Evolutionary conservation across 2,888 invertebrate genomes (phyloP).

Genomic region (Syritta pipiens): DNA sequence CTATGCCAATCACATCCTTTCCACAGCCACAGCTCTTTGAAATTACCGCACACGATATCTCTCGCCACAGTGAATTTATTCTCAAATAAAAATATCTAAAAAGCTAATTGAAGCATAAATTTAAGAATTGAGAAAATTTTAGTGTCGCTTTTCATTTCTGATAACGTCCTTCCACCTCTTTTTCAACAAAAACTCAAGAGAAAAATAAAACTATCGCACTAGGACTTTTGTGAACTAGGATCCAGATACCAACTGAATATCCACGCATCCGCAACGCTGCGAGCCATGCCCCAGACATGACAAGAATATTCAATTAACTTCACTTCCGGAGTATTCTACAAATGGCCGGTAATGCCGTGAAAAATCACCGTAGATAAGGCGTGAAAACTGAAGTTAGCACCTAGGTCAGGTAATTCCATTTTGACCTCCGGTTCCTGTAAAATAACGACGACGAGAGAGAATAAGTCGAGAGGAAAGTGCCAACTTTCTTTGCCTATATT

Average conservation of each 20-base stretch:
- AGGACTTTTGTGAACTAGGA: too few relatives aligned
- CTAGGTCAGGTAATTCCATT: constrained; percentile 45
- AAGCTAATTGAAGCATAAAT: too few relatives aligned
- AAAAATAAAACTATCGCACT: background rate
- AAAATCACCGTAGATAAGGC: constrained; percentile 41
- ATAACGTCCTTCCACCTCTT: background rate
- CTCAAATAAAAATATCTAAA: too few relatives aligned
- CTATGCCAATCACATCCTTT: too few relatives aligned
- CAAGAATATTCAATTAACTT: constrained; percentile 46
- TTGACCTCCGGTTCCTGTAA: constrained; percentile 23
- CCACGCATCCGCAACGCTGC: background rate
- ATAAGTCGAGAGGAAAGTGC: constrained; percentile 38
- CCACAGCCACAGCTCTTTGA: too few relatives aligned
- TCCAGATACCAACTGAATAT: constrained; percentile 30
- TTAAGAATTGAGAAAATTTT: background rate
- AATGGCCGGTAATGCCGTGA: constrained; percentile 41
- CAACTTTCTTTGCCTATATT: background rate
- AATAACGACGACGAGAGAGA: constrained; percentile 28
- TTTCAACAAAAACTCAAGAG: background rate
- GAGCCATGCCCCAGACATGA: constrained; percentile 14
- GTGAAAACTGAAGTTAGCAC: constrained; percentile 36
- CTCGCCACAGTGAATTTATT: too few relatives aligned
- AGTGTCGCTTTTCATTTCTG: constrained; percentile 1
- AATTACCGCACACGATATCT: too few relatives aligned
- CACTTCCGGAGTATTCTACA: constrained; percentile 23